A percentile compares a stretch with the other conserved stretches of the same genome.
Conservation (phyloP, 2,888 invertebrate species). For the Pterobdella sp. region DNA sequence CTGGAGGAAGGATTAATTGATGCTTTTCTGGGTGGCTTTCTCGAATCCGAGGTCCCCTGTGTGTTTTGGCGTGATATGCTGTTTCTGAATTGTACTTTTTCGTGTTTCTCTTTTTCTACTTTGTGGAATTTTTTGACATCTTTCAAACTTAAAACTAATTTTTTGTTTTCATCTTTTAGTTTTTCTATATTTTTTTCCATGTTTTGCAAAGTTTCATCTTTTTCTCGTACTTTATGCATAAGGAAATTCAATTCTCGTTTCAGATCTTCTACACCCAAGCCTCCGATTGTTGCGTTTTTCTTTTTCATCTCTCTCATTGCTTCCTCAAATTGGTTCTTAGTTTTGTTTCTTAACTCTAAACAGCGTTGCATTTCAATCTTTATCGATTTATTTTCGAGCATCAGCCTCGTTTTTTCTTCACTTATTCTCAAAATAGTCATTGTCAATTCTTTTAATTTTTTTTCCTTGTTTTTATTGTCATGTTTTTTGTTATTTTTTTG, state of each 20-base stretch:
- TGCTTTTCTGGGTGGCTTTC: background rate
- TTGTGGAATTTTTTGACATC: background rate
- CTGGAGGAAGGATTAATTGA: too few species aligned
- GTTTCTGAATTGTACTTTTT: background rate
- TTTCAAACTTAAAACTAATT: background rate
- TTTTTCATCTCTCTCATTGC: background rate
- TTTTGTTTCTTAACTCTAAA: background rate
- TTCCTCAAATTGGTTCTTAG: background rate
- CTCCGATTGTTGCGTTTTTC: background rate
- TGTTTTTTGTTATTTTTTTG: background rate
- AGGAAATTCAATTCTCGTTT: background rate
- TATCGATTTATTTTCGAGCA: background rate
- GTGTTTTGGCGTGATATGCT: background rate
- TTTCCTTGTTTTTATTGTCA: background rate
- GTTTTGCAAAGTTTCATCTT: background rate
- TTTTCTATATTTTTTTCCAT: background rate
- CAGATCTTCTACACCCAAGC: background rate
- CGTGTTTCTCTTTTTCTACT: background rate
- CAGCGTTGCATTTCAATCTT: background rate
- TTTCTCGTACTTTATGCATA: background rate
- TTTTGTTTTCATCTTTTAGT: background rate
- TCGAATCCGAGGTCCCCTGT: background rate
- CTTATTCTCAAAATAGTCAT: conserved; percentile 6
- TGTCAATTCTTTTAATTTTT: background rate
- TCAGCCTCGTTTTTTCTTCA: background rate